Evolutionary conservation across 2,888 invertebrate species (phyloP), one percentile per base, ranked within the genome.

Genomic region (Agrochola circellaris): DNA sequence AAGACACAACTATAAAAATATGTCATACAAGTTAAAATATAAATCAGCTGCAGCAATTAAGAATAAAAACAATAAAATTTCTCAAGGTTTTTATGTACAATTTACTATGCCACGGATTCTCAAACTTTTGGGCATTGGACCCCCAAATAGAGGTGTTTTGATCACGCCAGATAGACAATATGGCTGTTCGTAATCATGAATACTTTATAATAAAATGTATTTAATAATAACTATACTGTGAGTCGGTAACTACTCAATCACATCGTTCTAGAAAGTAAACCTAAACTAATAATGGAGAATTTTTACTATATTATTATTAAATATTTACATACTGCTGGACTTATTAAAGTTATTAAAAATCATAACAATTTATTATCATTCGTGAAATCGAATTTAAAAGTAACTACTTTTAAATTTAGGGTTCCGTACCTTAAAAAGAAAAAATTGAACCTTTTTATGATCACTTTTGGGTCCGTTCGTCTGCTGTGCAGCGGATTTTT

Each of bases 161-260:
- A n/a, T 68, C 7, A 64, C 9, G 34, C 26, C 51, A 48, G 15
- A 58, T 15, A 20, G 20, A 34, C 11, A 64, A 61, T 64, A 82
- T 62, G 82, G 72, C 79, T 60, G 26, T n/a, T 61, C n/a, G 34
- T 48, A n/a, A 60, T n/a, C 67, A 65, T 23, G 8, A 48, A 69
- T 8, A 34, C 26, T 70, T 69, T 78, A 17, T n/a, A 45, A 58
- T 34, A 72, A 62, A 58, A 64, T 61, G 61, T 67, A 56, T 58
- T 80, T 79, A 76, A 67, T 56, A 74, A 81, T 82, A 82, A 87
- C 45, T 82, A 77, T 82, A 86, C 86, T 87, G 86, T 61, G 71
- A 82, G 88, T 90, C 87, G 93, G 93, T 93, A 93, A 92, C 92
- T 89, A 89, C 73, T 78, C 75, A 87, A 92, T 93, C 91, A 92